A percentile compares a stretch with the other conserved stretches of the same genome.
phyloP scores from a whole-genome alignment of 2,888 invertebrate species.

The Cerastis leucographa region DNA sequence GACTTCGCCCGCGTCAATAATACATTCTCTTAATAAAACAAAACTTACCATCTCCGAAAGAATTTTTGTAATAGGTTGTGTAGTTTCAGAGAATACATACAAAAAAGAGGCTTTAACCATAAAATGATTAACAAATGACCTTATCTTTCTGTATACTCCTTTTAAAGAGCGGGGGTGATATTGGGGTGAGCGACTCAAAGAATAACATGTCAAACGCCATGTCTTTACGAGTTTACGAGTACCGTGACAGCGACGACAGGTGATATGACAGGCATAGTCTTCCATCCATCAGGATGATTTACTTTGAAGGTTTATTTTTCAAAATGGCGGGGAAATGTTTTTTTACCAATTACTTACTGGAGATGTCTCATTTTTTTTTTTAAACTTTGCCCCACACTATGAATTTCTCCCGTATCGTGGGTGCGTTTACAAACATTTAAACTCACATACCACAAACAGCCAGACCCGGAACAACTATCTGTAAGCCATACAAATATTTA shows the following conservation, averaged over 20 bases:
- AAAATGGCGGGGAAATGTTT: background rate
- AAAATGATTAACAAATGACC: constrained; percentile 12
- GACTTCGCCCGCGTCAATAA: no score
- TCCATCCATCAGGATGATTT: constrained; percentile 29
- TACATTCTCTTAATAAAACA: no score
- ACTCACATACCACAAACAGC: no score
- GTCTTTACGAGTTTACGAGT: constrained; percentile 60
- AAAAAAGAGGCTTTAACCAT: background rate
- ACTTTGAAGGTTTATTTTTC: background rate
- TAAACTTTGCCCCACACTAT: no score
- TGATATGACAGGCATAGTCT: constrained; percentile 38
- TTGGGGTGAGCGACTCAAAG: constrained; percentile 13
- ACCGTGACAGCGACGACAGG: constrained; percentile 50
- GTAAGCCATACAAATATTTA: no score
- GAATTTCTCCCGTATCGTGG: no score
- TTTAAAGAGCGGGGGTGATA: constrained; percentile 16
- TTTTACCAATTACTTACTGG: no score
- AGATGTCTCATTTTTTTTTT: no score
- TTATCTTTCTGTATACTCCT: background rate
- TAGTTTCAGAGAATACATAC: background rate
- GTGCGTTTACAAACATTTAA: no score
- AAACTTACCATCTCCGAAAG: no score
- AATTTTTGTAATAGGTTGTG: no score
- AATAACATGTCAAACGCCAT: constrained; percentile 49
- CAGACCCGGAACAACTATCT: no score